Base-by-base conservation (phyloP, 2,113 vertebrate species). In the Passerina amoena region DNA sequence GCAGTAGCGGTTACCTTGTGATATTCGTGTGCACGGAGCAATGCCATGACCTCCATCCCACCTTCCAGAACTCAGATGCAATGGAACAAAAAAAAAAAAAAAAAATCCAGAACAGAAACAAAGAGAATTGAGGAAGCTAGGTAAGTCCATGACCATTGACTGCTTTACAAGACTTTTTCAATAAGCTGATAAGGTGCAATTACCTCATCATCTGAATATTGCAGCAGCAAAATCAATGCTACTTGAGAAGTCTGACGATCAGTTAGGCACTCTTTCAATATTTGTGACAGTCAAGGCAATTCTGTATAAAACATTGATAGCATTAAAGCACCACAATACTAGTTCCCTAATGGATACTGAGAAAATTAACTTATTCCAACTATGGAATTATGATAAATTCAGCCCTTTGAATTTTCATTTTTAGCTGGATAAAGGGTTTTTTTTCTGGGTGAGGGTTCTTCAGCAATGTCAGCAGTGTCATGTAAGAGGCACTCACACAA, bases 161-260 rank as follows among this genome's bases (percentile, higher is more conserved):
- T 93, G 70, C 87, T 97, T 96, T 97, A 96, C 71, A 88, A 96
- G 92, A 96, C 86, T 92, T 97, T 95, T 94, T 97, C 95, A 97
- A 95, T 95, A 97, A 83, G 60, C 37, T 89, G 65, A 90, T 94
- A 97, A 98, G 91, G 97, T 88, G 88, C 94, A 97, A 95, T 98
- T 98, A 97, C 96, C 96, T 98, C 97, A 98, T 98, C 96, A 91
- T 97, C 94, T 96, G 92, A 93, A 69, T 84, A 92, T 71, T 95
- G 88, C 95, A 95, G 94, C 82, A 65, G 79, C 83, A 92, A 97
- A 98, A 98, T 98, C 97, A 97, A 97, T 98, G 94, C 88, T 97
- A 40, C 94, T 98, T 96, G 86, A 97, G 94, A 63, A 97, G 94
- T 72, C 96, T 95, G 95, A 96, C 95, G 97, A 97, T 98, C 97